A percentile compares a stretch with the other conserved stretches of the same genome.
phyloP scores from a whole-genome alignment of 23 tunicate genomes.

The Corella eumyota region DNA sequence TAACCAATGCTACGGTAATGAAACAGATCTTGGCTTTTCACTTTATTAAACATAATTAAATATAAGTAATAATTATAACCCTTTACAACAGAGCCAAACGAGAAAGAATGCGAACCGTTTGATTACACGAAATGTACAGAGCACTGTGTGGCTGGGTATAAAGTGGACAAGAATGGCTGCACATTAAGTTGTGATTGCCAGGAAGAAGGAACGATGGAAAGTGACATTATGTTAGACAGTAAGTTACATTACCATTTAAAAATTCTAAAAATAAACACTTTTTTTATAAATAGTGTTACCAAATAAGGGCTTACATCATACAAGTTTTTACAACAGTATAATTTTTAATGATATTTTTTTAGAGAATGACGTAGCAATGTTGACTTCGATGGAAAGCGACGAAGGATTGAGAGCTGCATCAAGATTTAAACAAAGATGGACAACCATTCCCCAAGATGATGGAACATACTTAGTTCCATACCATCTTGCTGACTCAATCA shows the following conservation, averaged over 20 bases:
- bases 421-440: slow-evolving; percentile 7
- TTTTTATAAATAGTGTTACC: no score
- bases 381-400: slow-evolving; percentile 5
- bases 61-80: no score
- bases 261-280: no score
- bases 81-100: no score
- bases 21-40: no score
- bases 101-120: no score
- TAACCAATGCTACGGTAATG: no score
- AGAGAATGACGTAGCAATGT: slow-evolving; percentile 5
- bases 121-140: background rate
- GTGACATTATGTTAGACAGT: slow-evolving; percentile 22
- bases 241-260: no score
- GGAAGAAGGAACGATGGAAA: slow-evolving; percentile 4
- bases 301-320: no score
- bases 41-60: no score
- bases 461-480: slow-evolving; percentile 3
- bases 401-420: slow-evolving; percentile 6
- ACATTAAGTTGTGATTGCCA: slow-evolving; percentile 4
- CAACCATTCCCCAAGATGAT: slow-evolving; percentile 19
- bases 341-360: background rate
- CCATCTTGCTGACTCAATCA: background rate
- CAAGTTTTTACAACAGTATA: no score
- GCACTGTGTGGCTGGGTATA: slow-evolving; percentile 8
- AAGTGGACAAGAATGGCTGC: slow-evolving; percentile 8